These are phyloP conservation scores for Pachyuromys duprasi DNA, from an alignment of 2,797 vertebrate species.

Conservation along the genomic window DNA sequence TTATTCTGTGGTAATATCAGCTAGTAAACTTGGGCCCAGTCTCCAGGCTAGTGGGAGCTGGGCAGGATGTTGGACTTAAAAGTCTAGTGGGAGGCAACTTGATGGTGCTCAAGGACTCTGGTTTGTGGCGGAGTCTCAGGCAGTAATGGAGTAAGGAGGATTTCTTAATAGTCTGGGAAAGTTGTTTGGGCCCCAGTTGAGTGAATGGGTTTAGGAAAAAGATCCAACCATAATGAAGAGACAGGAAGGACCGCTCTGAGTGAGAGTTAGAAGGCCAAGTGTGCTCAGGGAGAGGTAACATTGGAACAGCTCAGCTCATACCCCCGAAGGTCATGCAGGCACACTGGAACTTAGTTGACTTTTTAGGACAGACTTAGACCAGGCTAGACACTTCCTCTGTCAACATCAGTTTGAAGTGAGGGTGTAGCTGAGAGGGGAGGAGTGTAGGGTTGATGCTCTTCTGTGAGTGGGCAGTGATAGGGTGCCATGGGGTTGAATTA, in stretches of 20 bases:
- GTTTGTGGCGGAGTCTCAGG: not conserved
- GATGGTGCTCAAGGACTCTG: not conserved
- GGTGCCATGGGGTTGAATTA: not conserved
- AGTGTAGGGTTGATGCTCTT: not conserved
- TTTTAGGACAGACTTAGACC: not conserved
- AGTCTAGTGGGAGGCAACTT: not conserved
- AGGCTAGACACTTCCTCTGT: not conserved
- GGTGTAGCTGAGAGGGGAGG: not conserved
- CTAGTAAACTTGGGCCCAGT: not conserved
- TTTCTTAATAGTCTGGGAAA: not conserved
- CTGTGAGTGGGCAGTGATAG: not conserved
- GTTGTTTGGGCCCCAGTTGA: not conserved
- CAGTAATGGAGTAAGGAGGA: not conserved
- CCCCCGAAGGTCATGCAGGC: not conserved
- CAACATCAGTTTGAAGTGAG: not conserved
- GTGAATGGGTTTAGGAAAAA: not conserved
- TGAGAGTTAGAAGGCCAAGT: not conserved
- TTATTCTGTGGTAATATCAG: not conserved
- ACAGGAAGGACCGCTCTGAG: not conserved
- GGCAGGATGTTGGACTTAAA: not conserved
- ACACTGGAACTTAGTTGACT: not conserved
- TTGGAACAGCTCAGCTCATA: not conserved
- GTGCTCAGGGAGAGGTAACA: not conserved
- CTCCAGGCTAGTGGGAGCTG: not conserved
- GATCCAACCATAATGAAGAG: not conserved